A percentile compares a stretch with the other conserved stretches of the same genome.
Evolutionary conservation across 2,888 invertebrate genomes (phyloP).

Genomic region (Phania funesta): DNA sequence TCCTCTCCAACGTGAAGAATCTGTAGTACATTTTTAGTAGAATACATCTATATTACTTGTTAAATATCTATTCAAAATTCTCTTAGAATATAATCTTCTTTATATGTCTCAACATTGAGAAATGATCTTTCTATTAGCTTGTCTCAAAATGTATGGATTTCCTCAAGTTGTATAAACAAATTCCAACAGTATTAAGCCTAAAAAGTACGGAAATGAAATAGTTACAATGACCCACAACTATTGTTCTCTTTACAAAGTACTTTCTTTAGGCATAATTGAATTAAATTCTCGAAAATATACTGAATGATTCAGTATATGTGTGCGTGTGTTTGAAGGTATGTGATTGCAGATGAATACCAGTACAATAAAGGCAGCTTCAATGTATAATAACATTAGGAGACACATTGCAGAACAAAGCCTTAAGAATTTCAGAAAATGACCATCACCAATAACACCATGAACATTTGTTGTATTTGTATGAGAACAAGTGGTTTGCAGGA

Average conservation of each 20-base stretch:
- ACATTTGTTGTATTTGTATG: background rate
- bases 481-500: background rate
- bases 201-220: background rate
- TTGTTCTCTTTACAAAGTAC: slow-evolving; percentile 28
- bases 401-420: slow-evolving; percentile 43
- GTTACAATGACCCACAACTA: background rate
- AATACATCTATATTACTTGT: no score
- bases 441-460: background rate
- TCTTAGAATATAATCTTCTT: no score
- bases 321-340: background rate
- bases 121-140: background rate
- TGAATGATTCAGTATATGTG: background rate
- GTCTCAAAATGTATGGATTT: background rate
- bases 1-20: no score
- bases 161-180: background rate
- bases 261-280: slow-evolving; percentile 56
- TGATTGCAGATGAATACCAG: background rate
- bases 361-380: background rate
- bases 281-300: slow-evolving; percentile 54
- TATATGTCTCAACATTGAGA: no score
- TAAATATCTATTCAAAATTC: no score
- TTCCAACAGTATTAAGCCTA: background rate
- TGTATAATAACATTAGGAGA: slow-evolving; percentile 11
- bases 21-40: no score
- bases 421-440: slow-evolving; percentile 43